Evolutionary conservation across 2,888 invertebrate species (phyloP).

Genomic region (Sthenelais limicola): DNA sequence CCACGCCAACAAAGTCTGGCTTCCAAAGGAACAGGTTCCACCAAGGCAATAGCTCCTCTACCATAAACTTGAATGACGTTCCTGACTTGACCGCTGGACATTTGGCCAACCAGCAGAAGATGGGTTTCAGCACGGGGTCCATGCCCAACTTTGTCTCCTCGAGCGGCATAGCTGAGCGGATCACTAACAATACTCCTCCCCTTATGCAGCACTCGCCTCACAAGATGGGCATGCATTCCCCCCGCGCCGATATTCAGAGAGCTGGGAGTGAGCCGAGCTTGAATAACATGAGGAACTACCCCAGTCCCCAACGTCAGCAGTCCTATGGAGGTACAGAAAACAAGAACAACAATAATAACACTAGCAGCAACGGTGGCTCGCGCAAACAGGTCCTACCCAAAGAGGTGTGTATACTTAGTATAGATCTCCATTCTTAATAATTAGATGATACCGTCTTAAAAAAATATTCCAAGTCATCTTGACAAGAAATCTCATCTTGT

Average conservation of each 20-base stretch:
- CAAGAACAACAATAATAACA: neutral
- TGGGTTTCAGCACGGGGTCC: conserved; percentile 10
- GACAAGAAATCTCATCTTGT: no score
- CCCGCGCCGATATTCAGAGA: conserved; percentile 5
- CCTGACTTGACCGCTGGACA: neutral
- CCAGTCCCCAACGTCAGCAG: conserved; percentile 1
- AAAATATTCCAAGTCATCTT: no score
- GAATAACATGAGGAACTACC: neutral
- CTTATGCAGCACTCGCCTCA: conserved; percentile 8
- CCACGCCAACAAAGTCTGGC: conserved; percentile 16
- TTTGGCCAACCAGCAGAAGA: conserved; percentile 16
- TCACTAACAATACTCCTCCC: neutral
- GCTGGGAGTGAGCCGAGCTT: conserved; percentile 6
- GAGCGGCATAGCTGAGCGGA: neutral
- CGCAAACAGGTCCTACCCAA: conserved; percentile 55
- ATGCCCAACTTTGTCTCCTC: conserved; percentile 18
- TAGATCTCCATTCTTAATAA: no score
- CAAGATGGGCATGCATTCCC: neutral
- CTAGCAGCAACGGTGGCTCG: conserved; percentile 4
- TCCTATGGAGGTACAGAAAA: neutral
- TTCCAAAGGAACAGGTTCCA: no score
- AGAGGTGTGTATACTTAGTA: conserved; percentile 53
- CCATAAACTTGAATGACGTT: conserved; percentile 7
- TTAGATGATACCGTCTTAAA: no score
- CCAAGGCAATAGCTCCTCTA: neutral